phyloP scores from a whole-genome alignment of 2,113 vertebrate species.

The Antidorcas marsupialis region DNA sequence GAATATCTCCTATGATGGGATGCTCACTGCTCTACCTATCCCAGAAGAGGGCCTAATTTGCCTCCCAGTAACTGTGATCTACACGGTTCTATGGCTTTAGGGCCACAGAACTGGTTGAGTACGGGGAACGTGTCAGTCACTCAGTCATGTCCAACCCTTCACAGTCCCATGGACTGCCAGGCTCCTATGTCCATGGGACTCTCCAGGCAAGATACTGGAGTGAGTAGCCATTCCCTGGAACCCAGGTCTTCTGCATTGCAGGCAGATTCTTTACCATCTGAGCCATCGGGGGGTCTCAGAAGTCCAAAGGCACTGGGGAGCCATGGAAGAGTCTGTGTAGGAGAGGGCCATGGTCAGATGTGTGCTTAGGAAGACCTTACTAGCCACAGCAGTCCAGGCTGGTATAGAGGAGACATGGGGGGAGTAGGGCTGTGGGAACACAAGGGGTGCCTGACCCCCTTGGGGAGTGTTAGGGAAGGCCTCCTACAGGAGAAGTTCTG shows the following conservation, averaged over 20 bases:
- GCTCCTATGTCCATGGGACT: not conserved
- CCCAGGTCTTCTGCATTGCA: not conserved
- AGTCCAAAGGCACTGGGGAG: not conserved
- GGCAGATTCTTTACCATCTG: not conserved
- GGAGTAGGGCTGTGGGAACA: not conserved
- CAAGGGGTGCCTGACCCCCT: not conserved
- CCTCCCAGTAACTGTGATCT: not conserved
- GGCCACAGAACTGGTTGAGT: not conserved
- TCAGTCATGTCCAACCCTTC: not conserved
- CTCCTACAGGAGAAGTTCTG: not conserved
- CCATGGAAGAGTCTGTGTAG: not conserved
- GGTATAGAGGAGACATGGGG: not conserved
- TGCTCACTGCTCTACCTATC: not conserved
- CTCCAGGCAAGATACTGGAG: not conserved
- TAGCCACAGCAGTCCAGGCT: not conserved
- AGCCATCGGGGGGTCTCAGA: not conserved
- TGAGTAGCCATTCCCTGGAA: not conserved
- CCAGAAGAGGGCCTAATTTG: not conserved
- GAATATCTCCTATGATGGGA: not conserved
- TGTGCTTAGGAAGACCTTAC: not conserved
- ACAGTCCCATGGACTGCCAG: not conserved
- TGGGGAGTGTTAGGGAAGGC: not conserved
- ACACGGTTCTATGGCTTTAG: not conserved
- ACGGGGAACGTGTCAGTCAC: not conserved
- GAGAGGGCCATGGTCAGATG: not conserved